Percentiles rank a stretch among this genome's conserved stretches.
Conservation (phyloP, 2,113 vertebrate species). For the Microcebus jonahi region DNA sequence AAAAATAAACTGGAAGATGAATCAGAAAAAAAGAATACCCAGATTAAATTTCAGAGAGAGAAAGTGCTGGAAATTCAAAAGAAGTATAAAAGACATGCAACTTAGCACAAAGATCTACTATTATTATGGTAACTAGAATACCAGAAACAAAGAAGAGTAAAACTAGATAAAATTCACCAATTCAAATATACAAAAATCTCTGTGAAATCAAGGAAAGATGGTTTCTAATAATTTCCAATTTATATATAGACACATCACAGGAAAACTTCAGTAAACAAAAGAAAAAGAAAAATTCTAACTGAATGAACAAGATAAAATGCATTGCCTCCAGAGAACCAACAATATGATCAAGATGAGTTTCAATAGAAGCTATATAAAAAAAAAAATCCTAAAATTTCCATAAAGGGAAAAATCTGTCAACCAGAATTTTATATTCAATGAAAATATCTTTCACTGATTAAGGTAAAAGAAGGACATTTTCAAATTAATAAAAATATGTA, state of each 20-base stretch:
- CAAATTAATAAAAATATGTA: not conserved
- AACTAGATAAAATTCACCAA: not conserved
- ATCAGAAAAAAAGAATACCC: not conserved
- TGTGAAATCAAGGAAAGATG: not conserved
- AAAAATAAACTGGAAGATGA: not conserved
- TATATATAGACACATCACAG: not conserved
- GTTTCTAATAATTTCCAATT: not conserved
- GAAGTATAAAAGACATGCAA: not conserved
- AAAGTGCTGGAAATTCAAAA: not conserved
- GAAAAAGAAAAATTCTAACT: not conserved
- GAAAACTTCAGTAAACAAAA: not conserved
- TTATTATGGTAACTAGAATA: not conserved
- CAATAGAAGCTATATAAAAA: not conserved
- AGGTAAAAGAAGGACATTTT: not conserved
- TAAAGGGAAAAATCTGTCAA: not conserved
- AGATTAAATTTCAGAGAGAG: not conserved
- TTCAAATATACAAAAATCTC: not conserved
- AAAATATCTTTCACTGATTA: not conserved
- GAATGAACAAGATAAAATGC: not conserved
- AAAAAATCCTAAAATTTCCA: not conserved
- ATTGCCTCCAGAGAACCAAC: not conserved
- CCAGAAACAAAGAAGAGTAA: not conserved
- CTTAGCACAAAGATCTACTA: not conserved
- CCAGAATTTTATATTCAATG: not conserved
- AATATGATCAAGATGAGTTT: not conserved